Conservation (phyloP, 35 echinoderm and acorn worm species). For the Ptychodera flava region DNA sequence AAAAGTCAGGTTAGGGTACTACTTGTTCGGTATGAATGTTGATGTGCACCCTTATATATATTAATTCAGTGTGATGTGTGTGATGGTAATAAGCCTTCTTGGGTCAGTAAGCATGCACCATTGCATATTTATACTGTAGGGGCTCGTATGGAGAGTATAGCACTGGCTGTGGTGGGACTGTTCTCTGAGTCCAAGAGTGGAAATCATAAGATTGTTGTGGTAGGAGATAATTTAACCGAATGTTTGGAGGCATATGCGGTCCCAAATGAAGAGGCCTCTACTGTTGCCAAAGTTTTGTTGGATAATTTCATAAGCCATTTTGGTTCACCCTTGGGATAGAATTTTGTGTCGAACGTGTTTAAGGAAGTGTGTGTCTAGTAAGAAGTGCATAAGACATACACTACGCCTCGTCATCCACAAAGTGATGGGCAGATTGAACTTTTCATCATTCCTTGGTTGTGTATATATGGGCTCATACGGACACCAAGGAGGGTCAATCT, state of each 20-base stretch:
- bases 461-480: too few relatives aligned
- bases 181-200: slow-evolving; percentile 36
- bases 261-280: slow-evolving; percentile 14
- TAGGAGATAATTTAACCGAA: slow-evolving; percentile 36
- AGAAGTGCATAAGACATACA: slow-evolving; percentile 62
- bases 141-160: slow-evolving; percentile 59
- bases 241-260: slow-evolving; percentile 44
- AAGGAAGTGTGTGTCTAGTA: slow-evolving; percentile 44
- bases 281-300: slow-evolving; percentile 15
- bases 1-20: slow-evolving; percentile 27
- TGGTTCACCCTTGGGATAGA: slow-evolving; percentile 55
- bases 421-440: slow-evolving; percentile 51
- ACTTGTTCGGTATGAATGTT: slow-evolving; percentile 33
- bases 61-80: slow-evolving; percentile 31
- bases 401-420: slow-evolving; percentile 39
- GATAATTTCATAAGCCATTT: slow-evolving; percentile 48
- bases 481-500: too few relatives aligned
- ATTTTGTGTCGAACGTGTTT: slow-evolving; percentile 53
- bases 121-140: too few relatives aligned
- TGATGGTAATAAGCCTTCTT: slow-evolving; percentile 21
- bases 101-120: too few relatives aligned
- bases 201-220: slow-evolving; percentile 41
- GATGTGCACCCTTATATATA: slow-evolving; percentile 18
- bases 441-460: slow-evolving; percentile 55
- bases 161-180: slow-evolving; percentile 51